A percentile compares a stretch with the other conserved stretches of the same genome.
These are phyloP conservation scores for Scaptomyza pallida DNA, from an alignment of 1,140 invertebrate genomes.

Conservation along the genomic window DNA sequence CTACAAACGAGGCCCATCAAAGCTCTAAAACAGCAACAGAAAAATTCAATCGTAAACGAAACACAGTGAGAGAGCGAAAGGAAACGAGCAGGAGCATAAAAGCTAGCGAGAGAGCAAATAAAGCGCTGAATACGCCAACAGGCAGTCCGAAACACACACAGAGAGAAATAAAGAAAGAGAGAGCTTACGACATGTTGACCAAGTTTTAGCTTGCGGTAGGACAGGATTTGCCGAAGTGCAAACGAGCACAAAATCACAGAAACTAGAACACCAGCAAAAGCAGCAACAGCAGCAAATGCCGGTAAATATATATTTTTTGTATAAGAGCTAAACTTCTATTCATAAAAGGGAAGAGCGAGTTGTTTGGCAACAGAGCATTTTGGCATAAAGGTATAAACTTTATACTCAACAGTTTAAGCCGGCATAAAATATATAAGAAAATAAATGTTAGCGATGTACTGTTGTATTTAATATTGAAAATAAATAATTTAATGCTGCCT, in stretches of 20 bases:
- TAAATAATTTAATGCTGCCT: no score
- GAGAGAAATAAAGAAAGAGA: background rate
- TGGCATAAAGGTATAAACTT: conserved; percentile 18
- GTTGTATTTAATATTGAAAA: no score
- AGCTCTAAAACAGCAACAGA: conserved; percentile 13
- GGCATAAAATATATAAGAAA: no score
- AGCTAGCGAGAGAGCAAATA: background rate
- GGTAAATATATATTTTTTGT: conserved; percentile 31
- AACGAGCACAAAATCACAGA: conserved; percentile 19
- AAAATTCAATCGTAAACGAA: background rate
- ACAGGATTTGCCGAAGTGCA: conserved; percentile 23
- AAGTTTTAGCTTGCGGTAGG: conserved; percentile 73
- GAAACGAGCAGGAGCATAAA: background rate
- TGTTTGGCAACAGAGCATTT: background rate
- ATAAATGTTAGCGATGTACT: no score
- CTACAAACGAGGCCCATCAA: conserved; percentile 29
- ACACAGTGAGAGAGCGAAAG: conserved; percentile 8
- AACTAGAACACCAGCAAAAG: conserved; percentile 63
- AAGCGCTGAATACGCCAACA: conserved; percentile 47
- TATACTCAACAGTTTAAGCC: conserved; percentile 3
- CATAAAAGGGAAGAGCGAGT: conserved; percentile 21
- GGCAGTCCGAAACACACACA: background rate
- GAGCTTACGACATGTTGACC: conserved; percentile 41
- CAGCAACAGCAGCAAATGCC: conserved; percentile 35
- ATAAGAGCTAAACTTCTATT: conserved; percentile 43